Base-by-base conservation (phyloP, 2,888 invertebrate genomes). In the Trichogramma dendrolimi region DNA sequence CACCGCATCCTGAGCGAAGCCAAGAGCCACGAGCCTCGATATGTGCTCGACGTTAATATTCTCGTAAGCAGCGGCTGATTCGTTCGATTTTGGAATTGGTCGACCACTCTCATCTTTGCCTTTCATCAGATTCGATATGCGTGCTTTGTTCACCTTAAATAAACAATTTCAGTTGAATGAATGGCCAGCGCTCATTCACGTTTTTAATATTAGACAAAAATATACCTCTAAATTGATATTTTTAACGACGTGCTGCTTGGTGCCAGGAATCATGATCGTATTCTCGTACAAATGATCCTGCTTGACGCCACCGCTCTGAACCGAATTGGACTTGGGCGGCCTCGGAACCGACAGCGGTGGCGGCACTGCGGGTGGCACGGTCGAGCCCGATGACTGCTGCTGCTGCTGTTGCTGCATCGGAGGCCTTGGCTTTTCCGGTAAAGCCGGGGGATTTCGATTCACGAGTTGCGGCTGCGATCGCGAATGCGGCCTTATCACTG, bases 1-100 rank as follows among this genome's bases (percentile, higher is more conserved):
- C 4, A 95, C 96, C 54, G 92, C 91, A 74, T 94, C 92, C 73
- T 92, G 90, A 1, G 94, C 88, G 76, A 94, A 96, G 0, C 96
- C 96, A 73, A 95, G 94, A 61, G 87, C 88, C 53, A 94, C 92
- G 64, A 96, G 82, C 67, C 90, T 87, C 27, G 92, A 89, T 64
- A 96, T 94, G 80, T 94, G 91, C 77, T 94, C 94, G 81, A 94
- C 86, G 78, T 94, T 94, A 52, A 94, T 86, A 74, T 94, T 94
- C 80, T 94, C 94, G 74, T 94, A 94, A 52, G 85, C 81, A 40
- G 83, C 83, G 8, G 80, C 77, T 4, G 47, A 41, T 4, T 63
- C 65, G 46, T 79, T 79, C 10, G 73, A 67, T 60, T 77, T 76
- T 4, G 71, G 68, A 38, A 73, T 68, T 4, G 73, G 67, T 4